phyloP scores from a whole-genome alignment of 2,113 vertebrate species.

The Meleagris gallopavo region DNA sequence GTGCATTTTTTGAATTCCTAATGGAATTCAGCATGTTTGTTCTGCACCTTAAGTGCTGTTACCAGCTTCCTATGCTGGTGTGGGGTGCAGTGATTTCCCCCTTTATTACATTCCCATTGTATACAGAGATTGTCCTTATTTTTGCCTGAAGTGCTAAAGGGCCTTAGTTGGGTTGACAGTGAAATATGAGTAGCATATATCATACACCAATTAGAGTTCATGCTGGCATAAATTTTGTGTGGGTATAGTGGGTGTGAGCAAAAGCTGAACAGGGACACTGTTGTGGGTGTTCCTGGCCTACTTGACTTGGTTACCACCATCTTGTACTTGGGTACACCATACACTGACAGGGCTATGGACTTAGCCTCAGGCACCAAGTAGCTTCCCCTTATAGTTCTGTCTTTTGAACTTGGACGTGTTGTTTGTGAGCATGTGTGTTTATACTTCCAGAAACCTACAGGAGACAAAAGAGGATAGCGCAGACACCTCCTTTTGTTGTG shows the following conservation, averaged over 20 bases:
- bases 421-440: not conserved
- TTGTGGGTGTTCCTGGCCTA: not conserved
- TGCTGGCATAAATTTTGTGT: not conserved
- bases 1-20: not conserved
- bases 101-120: not conserved
- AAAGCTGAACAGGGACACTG: accelerated
- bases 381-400: not conserved
- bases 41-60: not conserved
- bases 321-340: not conserved
- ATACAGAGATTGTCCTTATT: not conserved
- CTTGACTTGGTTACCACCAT: not conserved
- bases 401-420: not conserved
- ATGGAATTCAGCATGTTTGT: not conserved
- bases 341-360: not conserved
- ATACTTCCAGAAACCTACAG: slow-evolving; percentile 44
- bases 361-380: not conserved
- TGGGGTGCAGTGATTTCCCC: not conserved
- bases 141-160: not conserved
- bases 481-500: not conserved
- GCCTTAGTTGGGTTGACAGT: not conserved
- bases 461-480: not conserved
- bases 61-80: not conserved
- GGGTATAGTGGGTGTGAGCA: too few relatives aligned
- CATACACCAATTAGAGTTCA: not conserved
- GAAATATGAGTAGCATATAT: not conserved